Conservation (phyloP, 2,113 vertebrate species). For the Trachemys scripta region DNA sequence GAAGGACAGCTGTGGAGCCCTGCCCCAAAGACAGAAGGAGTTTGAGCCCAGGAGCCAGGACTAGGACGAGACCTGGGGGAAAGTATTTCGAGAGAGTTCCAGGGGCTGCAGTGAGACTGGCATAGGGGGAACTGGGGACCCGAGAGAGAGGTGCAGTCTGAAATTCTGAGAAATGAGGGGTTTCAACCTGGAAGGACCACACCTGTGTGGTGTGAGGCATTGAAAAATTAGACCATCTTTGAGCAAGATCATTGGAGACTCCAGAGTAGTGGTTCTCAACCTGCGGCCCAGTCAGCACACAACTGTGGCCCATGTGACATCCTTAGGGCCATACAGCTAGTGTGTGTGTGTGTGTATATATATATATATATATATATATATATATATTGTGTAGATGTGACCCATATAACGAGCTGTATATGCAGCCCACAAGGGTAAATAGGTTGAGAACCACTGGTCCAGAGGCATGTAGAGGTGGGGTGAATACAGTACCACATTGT, state of each 20-base stretch:
- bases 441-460: too few species aligned
- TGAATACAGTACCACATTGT: too few species aligned
- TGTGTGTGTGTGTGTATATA: too few species aligned
- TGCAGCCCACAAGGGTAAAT: too few species aligned
- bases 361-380: too few species aligned
- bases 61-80: accelerated
- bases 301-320: too few species aligned
- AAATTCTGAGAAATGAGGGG: accelerated
- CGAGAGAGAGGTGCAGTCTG: accelerated
- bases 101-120: accelerated
- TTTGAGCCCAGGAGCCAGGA: accelerated
- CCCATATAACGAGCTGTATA: too few species aligned
- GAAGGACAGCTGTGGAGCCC: accelerated
- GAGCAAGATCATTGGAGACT: background rate
- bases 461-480: too few species aligned
- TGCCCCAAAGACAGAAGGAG: accelerated
- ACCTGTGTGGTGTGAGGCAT: background rate
- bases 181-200: accelerated
- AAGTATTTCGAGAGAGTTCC: background rate
- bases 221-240: accelerated
- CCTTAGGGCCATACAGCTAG: too few species aligned
- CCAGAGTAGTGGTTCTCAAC: background rate
- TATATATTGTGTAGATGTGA: too few species aligned
- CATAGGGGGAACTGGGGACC: accelerated
- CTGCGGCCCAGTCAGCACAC: too few species aligned